A percentile compares a stretch with the other conserved stretches of the same genome.
These are phyloP conservation scores for Malurus leucopterus DNA, from an alignment of 2,797 vertebrate genomes.

Conservation along the genomic window DNA sequence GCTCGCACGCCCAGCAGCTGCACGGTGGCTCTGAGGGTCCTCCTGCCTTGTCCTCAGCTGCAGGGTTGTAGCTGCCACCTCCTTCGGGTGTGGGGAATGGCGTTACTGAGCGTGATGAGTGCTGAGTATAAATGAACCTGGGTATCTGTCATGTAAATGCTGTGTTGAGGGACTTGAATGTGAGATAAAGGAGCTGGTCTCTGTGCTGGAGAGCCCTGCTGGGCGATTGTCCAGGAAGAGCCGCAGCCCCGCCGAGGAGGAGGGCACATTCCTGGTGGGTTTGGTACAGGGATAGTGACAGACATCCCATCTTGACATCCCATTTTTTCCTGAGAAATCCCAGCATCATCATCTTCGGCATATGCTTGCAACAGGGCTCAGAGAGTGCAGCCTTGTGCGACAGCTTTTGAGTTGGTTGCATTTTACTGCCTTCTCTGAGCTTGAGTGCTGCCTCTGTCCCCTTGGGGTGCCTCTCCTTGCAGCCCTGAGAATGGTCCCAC, in stretches of 20 bases:
- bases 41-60: not conserved
- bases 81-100: not conserved
- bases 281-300: not conserved
- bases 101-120: accelerated
- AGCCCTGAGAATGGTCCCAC: not conserved
- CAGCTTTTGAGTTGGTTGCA: accelerated
- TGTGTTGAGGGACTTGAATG: not conserved
- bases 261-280: not conserved
- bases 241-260: accelerated
- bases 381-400: not conserved
- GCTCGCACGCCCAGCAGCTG: accelerated
- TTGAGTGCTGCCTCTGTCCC: accelerated
- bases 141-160: not conserved
- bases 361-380: not conserved
- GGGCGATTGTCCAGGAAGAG: not conserved
- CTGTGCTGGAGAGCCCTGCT: not conserved
- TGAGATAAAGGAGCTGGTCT: not conserved
- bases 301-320: not conserved
- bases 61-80: not conserved
- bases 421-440: not conserved
- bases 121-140: not conserved
- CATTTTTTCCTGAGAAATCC: not conserved
- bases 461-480: not conserved
- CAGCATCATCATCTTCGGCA: accelerated
- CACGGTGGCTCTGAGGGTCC: not conserved